Percentiles rank a stretch among this genome's conserved stretches.
These are phyloP conservation scores for Cephalopholis sonnerati DNA, from an alignment of 2,113 vertebrate genomes.

Conservation along the genomic window DNA sequence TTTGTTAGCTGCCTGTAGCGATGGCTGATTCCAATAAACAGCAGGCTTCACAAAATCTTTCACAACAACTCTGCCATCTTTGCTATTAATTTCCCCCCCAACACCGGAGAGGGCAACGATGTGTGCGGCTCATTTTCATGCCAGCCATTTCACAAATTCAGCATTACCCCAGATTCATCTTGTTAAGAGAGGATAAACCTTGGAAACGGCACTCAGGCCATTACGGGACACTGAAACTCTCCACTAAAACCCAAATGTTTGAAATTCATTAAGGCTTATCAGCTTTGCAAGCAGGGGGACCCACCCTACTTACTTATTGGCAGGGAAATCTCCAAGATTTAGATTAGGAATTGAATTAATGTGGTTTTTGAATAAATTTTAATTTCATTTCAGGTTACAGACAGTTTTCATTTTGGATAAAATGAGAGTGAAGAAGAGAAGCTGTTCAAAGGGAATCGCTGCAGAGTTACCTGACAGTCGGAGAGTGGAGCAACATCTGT, in stretches of 20 bases:
- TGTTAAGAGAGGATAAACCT: background rate
- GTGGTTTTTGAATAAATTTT: background rate
- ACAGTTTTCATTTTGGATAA: background rate
- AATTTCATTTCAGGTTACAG: background rate
- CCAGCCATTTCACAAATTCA: background rate
- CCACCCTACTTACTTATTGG: background rate
- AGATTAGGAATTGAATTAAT: background rate
- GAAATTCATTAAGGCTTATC: conserved; percentile 1
- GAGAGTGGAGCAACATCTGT: conserved; percentile 15
- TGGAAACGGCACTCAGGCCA: background rate
- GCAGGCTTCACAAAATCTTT: conserved; percentile 6
- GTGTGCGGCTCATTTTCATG: background rate
- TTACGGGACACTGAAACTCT: background rate
- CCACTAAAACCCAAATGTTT: conserved; percentile 5
- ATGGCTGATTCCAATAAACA: background rate
- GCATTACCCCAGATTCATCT: conserved; percentile 3
- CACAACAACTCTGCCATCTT: conserved; percentile 12
- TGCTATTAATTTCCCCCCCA: background rate
- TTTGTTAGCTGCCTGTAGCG: background rate
- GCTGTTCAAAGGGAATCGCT: background rate
- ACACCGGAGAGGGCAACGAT: background rate
- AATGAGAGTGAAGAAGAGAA: conserved; percentile 1
- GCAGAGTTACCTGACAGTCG: conserved; percentile 32
- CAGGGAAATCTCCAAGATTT: background rate
- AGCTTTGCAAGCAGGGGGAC: background rate